phyloP scores from a whole-genome alignment of 1,140 invertebrate species.

The Lysiphlebus fabarum region DNA sequence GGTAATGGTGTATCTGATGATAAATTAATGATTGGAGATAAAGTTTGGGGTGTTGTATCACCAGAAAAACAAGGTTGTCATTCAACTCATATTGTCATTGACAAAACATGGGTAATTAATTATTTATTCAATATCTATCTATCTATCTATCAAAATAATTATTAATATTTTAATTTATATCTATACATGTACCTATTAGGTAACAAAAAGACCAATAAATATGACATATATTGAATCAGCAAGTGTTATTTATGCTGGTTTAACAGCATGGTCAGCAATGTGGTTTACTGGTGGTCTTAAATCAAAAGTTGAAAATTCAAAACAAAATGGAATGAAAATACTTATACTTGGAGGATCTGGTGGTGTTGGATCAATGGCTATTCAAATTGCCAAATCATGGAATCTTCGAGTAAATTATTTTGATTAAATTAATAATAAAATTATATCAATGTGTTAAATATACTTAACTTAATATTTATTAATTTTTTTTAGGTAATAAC shows the following conservation, averaged over 20 bases:
- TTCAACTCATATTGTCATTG: constrained; percentile 69
- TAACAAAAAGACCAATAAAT: constrained; percentile 65
- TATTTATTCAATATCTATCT: not conserved
- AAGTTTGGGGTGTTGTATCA: constrained; percentile 78
- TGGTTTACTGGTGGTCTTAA: constrained; percentile 65
- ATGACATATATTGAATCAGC: constrained; percentile 70
- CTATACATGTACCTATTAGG: no score
- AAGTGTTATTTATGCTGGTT: constrained; percentile 75
- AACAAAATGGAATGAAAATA: constrained; percentile 57
- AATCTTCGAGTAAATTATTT: constrained; percentile 50
- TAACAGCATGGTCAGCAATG: constrained; percentile 81
- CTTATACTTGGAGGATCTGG: constrained; percentile 87
- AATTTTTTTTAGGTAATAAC: constrained; percentile 67
- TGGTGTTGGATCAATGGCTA: constrained; percentile 80
- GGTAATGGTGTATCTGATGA: constrained; percentile 62
- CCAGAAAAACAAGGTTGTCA: constrained; percentile 70
- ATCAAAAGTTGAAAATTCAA: constrained; percentile 42
- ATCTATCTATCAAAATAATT: no score
- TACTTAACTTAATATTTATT: no score
- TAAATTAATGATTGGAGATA: constrained; percentile 66
- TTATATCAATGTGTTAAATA: no score
- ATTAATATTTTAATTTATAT: no score
- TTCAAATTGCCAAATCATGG: constrained; percentile 81
- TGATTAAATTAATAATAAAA: no score
- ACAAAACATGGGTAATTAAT: constrained; percentile 61